Conservation (phyloP, 1,140 invertebrate genomes). For the Zaprionus capensis region DNA sequence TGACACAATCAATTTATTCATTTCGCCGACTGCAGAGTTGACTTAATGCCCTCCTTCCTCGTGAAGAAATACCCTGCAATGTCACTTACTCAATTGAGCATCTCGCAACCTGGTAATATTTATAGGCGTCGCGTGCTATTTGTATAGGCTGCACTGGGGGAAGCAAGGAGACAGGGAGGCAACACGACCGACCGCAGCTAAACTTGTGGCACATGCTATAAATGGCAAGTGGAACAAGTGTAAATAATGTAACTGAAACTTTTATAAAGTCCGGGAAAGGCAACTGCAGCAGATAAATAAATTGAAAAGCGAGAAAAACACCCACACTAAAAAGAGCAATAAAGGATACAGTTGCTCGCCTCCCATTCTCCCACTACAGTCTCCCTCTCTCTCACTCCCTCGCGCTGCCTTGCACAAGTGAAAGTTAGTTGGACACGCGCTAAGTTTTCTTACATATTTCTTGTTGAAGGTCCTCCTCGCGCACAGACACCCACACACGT, state of each 20-base stretch:
- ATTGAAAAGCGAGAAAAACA: constrained; percentile 15
- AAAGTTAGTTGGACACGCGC: constrained; percentile 67
- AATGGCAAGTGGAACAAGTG: constrained; percentile 32
- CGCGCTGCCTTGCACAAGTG: constrained; percentile 51
- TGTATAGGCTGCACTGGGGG: constrained; percentile 1
- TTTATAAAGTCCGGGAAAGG: constrained; percentile 13
- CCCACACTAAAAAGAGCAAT: constrained; percentile 5
- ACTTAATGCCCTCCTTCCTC: not conserved
- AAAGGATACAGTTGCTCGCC: constrained; percentile 7
- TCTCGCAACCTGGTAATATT: constrained; percentile 15
- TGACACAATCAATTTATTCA: constrained; percentile 10
- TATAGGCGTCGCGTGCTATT: constrained; percentile 22
- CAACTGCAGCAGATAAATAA: constrained; percentile 34
- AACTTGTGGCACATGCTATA: constrained; percentile 1
- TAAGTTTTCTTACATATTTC: constrained; percentile 72
- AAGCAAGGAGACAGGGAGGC: not conserved
- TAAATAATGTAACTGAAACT: constrained; percentile 68
- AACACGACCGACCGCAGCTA: not conserved
- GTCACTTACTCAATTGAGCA: not conserved
- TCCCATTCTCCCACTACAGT: not conserved
- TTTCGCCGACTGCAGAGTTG: constrained; percentile 8
- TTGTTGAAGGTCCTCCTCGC: constrained; percentile 67
- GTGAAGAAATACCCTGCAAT: constrained; percentile 12
- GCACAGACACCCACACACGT: constrained; percentile 23
- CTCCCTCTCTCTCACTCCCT: constrained; percentile 16